phyloP scores from a whole-genome alignment of 2,888 invertebrate species.

The Hypsopygia costalis region DNA sequence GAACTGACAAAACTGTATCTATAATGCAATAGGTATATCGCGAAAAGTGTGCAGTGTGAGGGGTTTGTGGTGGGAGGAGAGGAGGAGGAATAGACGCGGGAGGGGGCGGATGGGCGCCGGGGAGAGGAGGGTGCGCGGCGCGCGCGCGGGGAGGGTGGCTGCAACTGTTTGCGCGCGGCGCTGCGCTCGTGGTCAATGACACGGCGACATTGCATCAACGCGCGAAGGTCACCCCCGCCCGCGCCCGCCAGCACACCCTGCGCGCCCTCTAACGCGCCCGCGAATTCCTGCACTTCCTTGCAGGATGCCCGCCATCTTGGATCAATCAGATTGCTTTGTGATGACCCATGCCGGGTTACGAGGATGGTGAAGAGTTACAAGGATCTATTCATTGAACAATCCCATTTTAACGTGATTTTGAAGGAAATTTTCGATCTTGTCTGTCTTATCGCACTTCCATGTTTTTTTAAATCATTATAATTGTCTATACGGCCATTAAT shows the following conservation, averaged over 20 bases:
- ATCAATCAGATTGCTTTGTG: slow-evolving; percentile 46
- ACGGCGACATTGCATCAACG: slow-evolving; percentile 79
- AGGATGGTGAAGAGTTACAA: too few relatives aligned
- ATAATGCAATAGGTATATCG: slow-evolving; percentile 17
- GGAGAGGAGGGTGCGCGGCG: slow-evolving; percentile 29
- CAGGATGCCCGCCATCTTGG: slow-evolving; percentile 59
- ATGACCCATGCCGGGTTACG: neutral
- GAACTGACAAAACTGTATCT: slow-evolving; percentile 8
- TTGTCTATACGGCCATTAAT: too few relatives aligned
- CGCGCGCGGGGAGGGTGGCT: slow-evolving; percentile 33
- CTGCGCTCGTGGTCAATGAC: slow-evolving; percentile 71
- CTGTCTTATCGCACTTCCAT: too few relatives aligned
- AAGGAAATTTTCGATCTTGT: too few relatives aligned
- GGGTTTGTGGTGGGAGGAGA: slow-evolving; percentile 17
- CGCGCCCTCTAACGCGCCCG: slow-evolving; percentile 33
- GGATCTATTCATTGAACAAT: too few relatives aligned
- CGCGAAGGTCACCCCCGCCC: slow-evolving; percentile 67
- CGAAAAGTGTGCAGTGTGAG: slow-evolving; percentile 27
- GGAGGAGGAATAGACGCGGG: slow-evolving; percentile 35
- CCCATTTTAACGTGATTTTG: too few relatives aligned
- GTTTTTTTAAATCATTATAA: too few relatives aligned
- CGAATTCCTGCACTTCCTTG: slow-evolving; percentile 60
- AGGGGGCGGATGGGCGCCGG: slow-evolving; percentile 25
- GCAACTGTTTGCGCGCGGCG: slow-evolving; percentile 50
- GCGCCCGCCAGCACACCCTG: slow-evolving; percentile 27